Evolutionary conservation across 2,888 invertebrate genomes (phyloP).

Genomic region (Ectropis crepuscularia): DNA sequence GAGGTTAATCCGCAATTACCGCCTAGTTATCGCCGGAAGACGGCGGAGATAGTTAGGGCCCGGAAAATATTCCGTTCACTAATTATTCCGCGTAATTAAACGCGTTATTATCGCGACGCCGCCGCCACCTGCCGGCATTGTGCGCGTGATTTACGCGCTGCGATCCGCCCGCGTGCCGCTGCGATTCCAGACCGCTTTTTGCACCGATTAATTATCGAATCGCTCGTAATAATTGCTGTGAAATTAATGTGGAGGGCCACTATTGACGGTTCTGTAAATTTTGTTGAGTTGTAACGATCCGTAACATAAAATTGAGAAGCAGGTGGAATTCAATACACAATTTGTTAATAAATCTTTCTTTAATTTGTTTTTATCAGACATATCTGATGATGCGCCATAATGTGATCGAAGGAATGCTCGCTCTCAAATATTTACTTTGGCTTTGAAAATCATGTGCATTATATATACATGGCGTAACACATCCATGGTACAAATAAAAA

Average conservation of each 20-base stretch:
- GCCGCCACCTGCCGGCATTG: constrained; percentile 83
- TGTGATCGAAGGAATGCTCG: no score
- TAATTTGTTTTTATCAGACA: no score
- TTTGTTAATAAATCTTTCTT: no score
- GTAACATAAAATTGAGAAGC: no score
- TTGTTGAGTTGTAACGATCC: constrained; percentile 16
- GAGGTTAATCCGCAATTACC: constrained; percentile 84
- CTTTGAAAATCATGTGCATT: no score
- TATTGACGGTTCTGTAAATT: constrained; percentile 46
- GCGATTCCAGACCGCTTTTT: constrained; percentile 79
- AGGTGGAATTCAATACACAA: no score
- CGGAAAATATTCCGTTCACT: constrained; percentile 85
- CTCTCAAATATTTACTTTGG: no score
- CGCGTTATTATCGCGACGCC: constrained; percentile 83
- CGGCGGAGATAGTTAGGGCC: constrained; percentile 83
- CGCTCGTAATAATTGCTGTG: constrained; percentile 79
- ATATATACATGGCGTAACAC: no score
- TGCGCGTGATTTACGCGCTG: constrained; percentile 79
- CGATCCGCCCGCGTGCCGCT: constrained; percentile 77
- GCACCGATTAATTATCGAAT: constrained; percentile 83
- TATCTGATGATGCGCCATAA: no score
- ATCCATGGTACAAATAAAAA: no score
- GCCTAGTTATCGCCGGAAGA: constrained; percentile 85
- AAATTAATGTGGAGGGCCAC: constrained; percentile 76
- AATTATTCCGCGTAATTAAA: constrained; percentile 86